phyloP scores from a whole-genome alignment of 2,888 invertebrate genomes.

The Diogma glabrata region DNA sequence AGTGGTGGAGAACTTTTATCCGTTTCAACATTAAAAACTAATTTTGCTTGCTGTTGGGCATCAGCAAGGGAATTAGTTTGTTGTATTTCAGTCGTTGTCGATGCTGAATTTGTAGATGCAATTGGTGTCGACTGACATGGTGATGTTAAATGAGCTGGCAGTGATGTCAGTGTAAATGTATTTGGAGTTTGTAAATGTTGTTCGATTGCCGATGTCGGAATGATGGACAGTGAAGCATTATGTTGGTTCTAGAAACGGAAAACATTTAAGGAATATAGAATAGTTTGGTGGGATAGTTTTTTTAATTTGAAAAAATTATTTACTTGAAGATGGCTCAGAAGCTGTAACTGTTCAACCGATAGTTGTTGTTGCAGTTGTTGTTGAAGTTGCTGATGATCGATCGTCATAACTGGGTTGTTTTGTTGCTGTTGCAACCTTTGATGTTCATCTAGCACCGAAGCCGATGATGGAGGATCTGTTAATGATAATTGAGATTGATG shows the following conservation, averaged over 20 bases:
- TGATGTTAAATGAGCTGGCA: slow-evolving; percentile 17
- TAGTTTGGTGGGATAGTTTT: not conserved
- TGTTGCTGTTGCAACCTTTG: slow-evolving; percentile 21
- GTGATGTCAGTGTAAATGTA: slow-evolving; percentile 25
- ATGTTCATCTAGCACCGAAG: slow-evolving; percentile 25
- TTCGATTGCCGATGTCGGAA: slow-evolving; percentile 28
- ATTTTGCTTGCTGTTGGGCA: slow-evolving; percentile 32
- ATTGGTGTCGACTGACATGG: slow-evolving; percentile 21
- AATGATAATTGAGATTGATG: slow-evolving; percentile 20
- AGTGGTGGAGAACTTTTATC: slow-evolving; percentile 35
- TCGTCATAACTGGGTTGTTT: slow-evolving; percentile 29
- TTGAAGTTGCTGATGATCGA: slow-evolving; percentile 37
- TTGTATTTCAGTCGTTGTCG: slow-evolving; percentile 24
- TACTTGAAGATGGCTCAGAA: slow-evolving; percentile 36
- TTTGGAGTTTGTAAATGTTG: slow-evolving; percentile 26
- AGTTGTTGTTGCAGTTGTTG: slow-evolving; percentile 36
- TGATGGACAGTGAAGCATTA: slow-evolving; percentile 7
- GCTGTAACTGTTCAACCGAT: slow-evolving; percentile 35
- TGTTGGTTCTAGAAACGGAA: slow-evolving; percentile 28
- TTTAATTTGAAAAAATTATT: slow-evolving; percentile 8
- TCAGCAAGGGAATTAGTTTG: slow-evolving; percentile 20
- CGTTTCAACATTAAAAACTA: slow-evolving; percentile 35
- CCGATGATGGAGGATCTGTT: not conserved
- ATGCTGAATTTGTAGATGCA: slow-evolving; percentile 23
- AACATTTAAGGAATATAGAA: not conserved